Evolutionary conservation across 2,888 invertebrate genomes (phyloP), one percentile per base, ranked within the genome.

Genomic region (Napeogenes sylphis): DNA sequence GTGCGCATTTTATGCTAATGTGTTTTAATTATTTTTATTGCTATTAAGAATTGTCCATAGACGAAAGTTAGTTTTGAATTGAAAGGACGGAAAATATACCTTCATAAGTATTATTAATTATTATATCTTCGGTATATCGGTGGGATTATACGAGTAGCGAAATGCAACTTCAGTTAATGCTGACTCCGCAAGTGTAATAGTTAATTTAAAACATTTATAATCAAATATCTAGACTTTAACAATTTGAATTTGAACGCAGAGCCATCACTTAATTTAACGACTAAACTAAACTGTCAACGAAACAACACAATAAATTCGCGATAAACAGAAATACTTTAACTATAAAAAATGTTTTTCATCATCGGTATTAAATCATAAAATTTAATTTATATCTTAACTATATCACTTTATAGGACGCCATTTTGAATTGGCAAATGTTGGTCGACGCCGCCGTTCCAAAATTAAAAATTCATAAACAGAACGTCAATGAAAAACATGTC

Each of bases 101-200:
- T 21, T 21, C 30, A 30, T 51, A 5, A 42, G 8, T 38, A 42
- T 42, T 42, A 42, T 58, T 45, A 45, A 10, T 32, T 42, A 38
- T 12, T 53, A 54, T 21, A 35, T 8, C 45, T 55, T 47, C 38
- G 5, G 38, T 8, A 38, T 8, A 13, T 38, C 47, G 53, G 56
- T 54, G 56, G 58, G 58, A 58, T 14, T 45, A 8, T 51, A 21
- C 21, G 47, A 58, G 68, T 64, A 65, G 64, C 55, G 68, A 65
- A 67, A 67, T 67, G 63, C 61, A 61, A 63, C 60, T 63, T 65
- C 64, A 59, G 47, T 21, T 61, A 60, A 58, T n/a, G 51, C 56
- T 21, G 21, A 21, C 21, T 51, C 3, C 4, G 12, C 10, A 30
- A 51, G 10, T 21, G 21, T 21, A 21, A 21, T 21, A 21, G 21